phyloP scores from a whole-genome alignment of 2,797 vertebrate species.

The Poecilia gillii region DNA sequence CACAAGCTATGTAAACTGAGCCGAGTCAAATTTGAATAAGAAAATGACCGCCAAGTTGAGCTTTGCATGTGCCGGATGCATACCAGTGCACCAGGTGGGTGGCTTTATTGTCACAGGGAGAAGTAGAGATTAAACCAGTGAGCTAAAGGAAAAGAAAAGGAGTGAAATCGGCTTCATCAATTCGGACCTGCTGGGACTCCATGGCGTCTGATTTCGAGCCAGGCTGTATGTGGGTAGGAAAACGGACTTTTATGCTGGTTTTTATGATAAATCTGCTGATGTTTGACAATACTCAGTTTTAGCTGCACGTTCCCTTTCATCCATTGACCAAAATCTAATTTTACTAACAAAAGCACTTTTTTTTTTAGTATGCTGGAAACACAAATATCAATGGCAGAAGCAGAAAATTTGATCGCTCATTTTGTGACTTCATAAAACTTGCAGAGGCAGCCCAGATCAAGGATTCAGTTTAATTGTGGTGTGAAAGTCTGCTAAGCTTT shows the following conservation, averaged over 20 bases:
- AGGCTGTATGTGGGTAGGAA: constrained; percentile 69
- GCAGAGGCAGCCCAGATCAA: background rate
- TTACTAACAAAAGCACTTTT: background rate
- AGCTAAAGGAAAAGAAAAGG: constrained; percentile 5
- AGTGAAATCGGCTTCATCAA: background rate
- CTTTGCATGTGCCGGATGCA: constrained; percentile 57
- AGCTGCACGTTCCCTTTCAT: background rate
- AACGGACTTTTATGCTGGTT: constrained; percentile 6
- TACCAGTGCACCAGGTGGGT: constrained; percentile 12
- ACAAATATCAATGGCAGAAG: background rate
- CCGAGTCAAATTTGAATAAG: constrained; percentile 69
- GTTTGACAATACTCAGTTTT: background rate
- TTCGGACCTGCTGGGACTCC: background rate
- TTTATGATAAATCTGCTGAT: background rate
- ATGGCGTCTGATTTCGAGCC: constrained; percentile 47
- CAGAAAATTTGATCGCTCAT: background rate
- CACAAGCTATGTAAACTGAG: constrained; percentile 24
- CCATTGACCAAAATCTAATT: background rate
- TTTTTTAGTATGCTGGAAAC: background rate
- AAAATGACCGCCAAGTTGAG: constrained; percentile 49
- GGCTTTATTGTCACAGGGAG: background rate
- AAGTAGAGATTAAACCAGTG: background rate
- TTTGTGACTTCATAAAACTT: background rate
- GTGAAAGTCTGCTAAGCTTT: background rate
- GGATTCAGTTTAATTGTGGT: background rate